Conservation (phyloP, 2,113 vertebrate genomes). For the Climacteris rufus region DNA sequence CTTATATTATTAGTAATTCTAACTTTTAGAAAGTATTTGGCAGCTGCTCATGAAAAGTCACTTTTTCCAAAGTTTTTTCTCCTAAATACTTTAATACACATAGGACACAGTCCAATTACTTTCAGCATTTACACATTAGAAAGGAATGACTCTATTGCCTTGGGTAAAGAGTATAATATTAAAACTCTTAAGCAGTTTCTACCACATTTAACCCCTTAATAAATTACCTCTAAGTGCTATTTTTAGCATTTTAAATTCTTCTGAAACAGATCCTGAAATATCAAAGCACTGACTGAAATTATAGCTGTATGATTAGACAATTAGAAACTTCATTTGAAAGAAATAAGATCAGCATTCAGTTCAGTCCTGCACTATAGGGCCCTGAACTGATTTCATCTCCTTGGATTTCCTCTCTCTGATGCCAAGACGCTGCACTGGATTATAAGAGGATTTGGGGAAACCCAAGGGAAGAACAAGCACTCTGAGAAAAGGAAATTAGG, state of each 20-base stretch:
- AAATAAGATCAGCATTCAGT: not conserved
- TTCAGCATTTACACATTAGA: constrained; percentile 51
- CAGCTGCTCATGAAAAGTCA: not conserved
- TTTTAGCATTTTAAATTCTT: not conserved
- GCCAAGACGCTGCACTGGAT: not conserved
- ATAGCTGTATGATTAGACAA: not conserved
- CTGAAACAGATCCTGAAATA: not conserved
- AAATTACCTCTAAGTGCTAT: not conserved
- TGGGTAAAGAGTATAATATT: constrained; percentile 11
- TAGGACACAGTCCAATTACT: constrained; percentile 12
- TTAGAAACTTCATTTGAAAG: not conserved
- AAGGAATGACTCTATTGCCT: constrained; percentile 43
- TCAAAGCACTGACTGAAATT: not conserved
- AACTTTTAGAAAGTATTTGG: constrained; percentile 23
- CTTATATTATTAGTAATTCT: not conserved
- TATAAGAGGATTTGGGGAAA: not conserved
- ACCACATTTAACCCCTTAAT: constrained; percentile 1
- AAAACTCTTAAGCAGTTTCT: not conserved
- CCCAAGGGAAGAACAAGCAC: rapidly evolving
- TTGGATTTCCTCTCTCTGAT: not conserved
- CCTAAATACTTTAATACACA: constrained; percentile 33
- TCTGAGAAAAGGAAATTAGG: not conserved
- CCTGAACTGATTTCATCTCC: not conserved
- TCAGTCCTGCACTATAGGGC: not conserved
- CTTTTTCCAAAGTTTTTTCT: constrained; percentile 23